Percentiles rank a stretch among this genome's conserved stretches.
These are phyloP conservation scores for Calliopsis andreniformis DNA, from an alignment of 1,140 invertebrate species.

Conservation along the genomic window DNA sequence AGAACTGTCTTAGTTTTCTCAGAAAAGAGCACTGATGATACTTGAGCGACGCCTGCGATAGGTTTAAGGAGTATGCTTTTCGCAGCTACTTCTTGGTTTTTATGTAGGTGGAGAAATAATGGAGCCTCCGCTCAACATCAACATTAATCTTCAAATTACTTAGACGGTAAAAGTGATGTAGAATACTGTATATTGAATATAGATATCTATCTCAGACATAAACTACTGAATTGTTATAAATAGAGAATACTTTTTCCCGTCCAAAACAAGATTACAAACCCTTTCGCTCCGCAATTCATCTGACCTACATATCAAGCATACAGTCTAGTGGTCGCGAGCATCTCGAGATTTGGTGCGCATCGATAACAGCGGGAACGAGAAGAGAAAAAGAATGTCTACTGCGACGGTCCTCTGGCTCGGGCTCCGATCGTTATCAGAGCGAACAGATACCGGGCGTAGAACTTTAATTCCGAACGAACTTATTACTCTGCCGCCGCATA, in stretches of 20 bases:
- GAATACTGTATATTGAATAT: no score
- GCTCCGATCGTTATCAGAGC: slow-evolving; percentile 27
- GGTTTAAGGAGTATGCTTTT: background rate
- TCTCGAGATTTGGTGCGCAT: background rate
- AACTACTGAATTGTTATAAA: no score
- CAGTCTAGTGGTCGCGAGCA: background rate
- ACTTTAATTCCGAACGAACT: slow-evolving; percentile 41
- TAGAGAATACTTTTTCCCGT: background rate
- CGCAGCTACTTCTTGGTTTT: background rate
- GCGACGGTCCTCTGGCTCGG: background rate
- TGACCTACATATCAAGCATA: slow-evolving; percentile 3
- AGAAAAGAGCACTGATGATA: background rate
- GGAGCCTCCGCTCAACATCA: no score
- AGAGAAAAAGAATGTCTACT: background rate
- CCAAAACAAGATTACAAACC: no score
- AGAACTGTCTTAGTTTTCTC: slow-evolving; percentile 27
- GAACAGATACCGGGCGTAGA: slow-evolving; percentile 25
- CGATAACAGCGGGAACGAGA: background rate
- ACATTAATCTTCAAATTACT: no score
- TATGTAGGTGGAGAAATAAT: background rate
- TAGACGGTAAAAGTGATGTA: no score
- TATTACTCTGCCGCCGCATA: slow-evolving; percentile 32
- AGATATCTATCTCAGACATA: no score
- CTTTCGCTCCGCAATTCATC: no score
- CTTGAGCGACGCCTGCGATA: background rate